Base-by-base conservation (phyloP, 2,888 invertebrate species). In the Dioctria rufipes region DNA sequence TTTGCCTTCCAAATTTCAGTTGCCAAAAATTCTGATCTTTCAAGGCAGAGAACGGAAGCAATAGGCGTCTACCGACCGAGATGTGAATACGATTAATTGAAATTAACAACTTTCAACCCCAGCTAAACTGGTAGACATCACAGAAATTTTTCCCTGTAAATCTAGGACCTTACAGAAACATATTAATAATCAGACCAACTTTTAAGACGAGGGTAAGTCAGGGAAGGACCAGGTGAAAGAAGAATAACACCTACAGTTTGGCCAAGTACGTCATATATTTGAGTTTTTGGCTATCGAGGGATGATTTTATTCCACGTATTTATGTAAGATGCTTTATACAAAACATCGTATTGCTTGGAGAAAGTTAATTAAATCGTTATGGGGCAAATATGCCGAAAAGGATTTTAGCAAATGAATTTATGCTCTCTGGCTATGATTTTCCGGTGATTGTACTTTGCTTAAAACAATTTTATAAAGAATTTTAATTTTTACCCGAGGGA, bases 291-390 rank as follows among this genome's bases (percentile, higher is more conserved):
- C n/a, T 46, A 43, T 46, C 4, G 5, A 43, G 67, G 46, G 49
- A n/a, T 43, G 46, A n/a, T 13, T 67, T 46, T 67, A 40, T 42
- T 67, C 4, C 13, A 25, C 37, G 42, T 49, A 67, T 67, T 67
- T 67, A 46, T 67, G 67, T 67, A 46, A 67, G 46, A 46, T 46
- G 25, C 67, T 46, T 67, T 46, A 5, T 8, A 67, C 46, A 46
- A 40, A 71, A 54, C 51, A 37, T 51, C 40, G 67, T 78, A 66
- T 39, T 78, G 58, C 69, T 46, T 69, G 51, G 60, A 49, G 40
- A 51, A 78, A 65, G 80, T 80, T 80, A 80, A 80, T 80, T 77
- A 80, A 80, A 80, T 80, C 80, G 80, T 80, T 80, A 69, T 78
- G 54, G 78, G 66, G 67, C 78, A 63, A 67, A 67, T 60, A 67